Conservation (phyloP, 2,797 vertebrate genomes). For the Odontamblyopus lacepedii region DNA sequence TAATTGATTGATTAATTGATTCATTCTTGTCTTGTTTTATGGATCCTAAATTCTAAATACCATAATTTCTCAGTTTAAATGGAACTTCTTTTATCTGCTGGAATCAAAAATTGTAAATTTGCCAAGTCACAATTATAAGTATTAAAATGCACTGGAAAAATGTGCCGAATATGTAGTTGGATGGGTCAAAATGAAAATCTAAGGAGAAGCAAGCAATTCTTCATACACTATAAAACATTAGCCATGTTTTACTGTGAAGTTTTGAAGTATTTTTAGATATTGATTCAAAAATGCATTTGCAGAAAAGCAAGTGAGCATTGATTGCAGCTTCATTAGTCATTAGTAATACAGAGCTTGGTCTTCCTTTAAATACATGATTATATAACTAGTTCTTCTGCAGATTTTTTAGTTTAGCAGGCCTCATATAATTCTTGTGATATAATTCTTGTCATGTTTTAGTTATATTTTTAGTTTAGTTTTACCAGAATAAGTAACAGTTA, state of each 20-base stretch:
- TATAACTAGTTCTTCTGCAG: not conserved
- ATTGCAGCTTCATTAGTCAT: too few relatives aligned
- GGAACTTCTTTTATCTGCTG: too few relatives aligned
- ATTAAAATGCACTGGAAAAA: not conserved
- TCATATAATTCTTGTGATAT: not conserved
- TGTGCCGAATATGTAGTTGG: not conserved
- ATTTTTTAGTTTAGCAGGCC: not conserved
- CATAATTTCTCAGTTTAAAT: not conserved
- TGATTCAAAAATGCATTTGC: not conserved
- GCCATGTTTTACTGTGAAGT: not conserved
- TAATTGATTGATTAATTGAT: too few relatives aligned
- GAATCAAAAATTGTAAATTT: too few relatives aligned
- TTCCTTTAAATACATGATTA: not conserved
- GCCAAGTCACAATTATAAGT: not conserved
- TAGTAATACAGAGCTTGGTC: not conserved
- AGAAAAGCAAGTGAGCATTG: not conserved
- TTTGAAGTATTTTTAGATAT: not conserved
- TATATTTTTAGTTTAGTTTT: too few relatives aligned
- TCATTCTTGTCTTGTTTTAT: not conserved
- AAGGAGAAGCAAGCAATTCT: not conserved
- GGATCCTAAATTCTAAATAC: not conserved
- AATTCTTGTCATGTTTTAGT: not conserved
- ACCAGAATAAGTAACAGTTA: not conserved
- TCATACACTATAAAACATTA: not conserved
- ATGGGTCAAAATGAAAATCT: not conserved